These are phyloP conservation scores for Ficedula albicollis DNA, from an alignment of 2,797 vertebrate species.

Conservation along the genomic window DNA sequence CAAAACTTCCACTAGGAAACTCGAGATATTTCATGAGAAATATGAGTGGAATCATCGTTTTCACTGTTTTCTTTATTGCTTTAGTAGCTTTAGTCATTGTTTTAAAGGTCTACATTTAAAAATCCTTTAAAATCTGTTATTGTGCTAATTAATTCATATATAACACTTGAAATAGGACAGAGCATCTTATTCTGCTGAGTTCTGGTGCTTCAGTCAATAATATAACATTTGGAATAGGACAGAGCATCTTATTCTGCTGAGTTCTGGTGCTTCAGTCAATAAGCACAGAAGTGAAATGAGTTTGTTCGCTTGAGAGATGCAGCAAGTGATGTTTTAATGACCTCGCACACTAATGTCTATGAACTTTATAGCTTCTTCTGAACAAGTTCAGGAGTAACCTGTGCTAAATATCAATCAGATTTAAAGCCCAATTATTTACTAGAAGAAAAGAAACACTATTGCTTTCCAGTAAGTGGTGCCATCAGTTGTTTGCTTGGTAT, in stretches of 20 bases:
- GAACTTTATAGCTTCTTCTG: neutral
- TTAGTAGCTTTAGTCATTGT: neutral
- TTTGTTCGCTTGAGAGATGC: neutral
- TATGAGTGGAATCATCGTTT: slow-evolving; percentile 28
- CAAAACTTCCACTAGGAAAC: slow-evolving; percentile 45
- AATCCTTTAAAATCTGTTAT: neutral
- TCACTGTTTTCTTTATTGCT: slow-evolving; percentile 22
- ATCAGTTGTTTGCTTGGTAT: neutral
- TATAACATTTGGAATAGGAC: neutral
- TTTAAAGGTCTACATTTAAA: neutral
- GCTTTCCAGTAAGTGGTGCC: neutral
- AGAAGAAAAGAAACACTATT: neutral
- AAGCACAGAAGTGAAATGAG: neutral
- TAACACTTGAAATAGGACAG: neutral
- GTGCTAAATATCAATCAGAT: neutral
- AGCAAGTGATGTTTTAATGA: neutral
- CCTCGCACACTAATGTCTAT: neutral
- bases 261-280: neutral
- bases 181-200: neutral
- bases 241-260: neutral
- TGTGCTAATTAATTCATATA: neutral
- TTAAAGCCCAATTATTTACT: neutral
- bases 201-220: neutral
- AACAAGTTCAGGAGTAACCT: neutral
- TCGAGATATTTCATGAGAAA: slow-evolving; percentile 25